Conservation (phyloP, 1,140 invertebrate genomes). For the Augochlora pura region DNA sequence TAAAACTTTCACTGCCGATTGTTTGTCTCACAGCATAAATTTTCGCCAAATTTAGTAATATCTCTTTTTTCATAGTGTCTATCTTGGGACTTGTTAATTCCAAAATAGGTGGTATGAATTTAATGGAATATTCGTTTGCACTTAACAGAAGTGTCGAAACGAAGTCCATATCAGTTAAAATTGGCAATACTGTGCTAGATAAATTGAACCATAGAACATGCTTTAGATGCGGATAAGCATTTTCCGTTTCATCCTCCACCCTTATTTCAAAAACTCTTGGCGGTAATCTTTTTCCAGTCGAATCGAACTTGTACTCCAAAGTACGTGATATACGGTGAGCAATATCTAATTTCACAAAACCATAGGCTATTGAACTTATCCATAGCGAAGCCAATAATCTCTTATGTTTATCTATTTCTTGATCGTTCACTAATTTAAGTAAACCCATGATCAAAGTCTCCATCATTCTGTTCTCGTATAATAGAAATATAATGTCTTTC, state of each 20-base stretch:
- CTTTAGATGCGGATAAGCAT: conserved; percentile 60
- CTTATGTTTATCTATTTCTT: conserved; percentile 69
- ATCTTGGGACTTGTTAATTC: conserved; percentile 61
- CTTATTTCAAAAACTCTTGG: conserved; percentile 47
- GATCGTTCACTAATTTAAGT: conserved; percentile 75
- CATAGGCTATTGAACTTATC: conserved; percentile 79
- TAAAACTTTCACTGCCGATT: background rate
- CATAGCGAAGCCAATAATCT: conserved; percentile 80
- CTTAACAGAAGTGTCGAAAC: conserved; percentile 65
- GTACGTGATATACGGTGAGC: conserved; percentile 69
- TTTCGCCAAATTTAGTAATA: conserved; percentile 64
- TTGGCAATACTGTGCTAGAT: conserved; percentile 52
- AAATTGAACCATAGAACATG: conserved; percentile 64
- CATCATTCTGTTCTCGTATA: conserved; percentile 80
- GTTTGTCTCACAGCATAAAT: conserved; percentile 53
- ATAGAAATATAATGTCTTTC: conserved; percentile 79
- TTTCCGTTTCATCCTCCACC: conserved; percentile 59
- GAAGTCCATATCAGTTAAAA: conserved; percentile 67
- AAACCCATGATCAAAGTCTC: conserved; percentile 78
- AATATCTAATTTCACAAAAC: conserved; percentile 76
- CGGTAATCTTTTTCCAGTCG: conserved; percentile 38
- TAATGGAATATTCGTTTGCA: conserved; percentile 66
- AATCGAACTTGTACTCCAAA: conserved; percentile 63
- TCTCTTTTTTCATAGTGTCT: conserved; percentile 44
- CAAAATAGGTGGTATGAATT: conserved; percentile 66